Evolutionary conservation across 1,140 invertebrate species (phyloP).

Genomic region (Lordiphosa stackelbergi): DNA sequence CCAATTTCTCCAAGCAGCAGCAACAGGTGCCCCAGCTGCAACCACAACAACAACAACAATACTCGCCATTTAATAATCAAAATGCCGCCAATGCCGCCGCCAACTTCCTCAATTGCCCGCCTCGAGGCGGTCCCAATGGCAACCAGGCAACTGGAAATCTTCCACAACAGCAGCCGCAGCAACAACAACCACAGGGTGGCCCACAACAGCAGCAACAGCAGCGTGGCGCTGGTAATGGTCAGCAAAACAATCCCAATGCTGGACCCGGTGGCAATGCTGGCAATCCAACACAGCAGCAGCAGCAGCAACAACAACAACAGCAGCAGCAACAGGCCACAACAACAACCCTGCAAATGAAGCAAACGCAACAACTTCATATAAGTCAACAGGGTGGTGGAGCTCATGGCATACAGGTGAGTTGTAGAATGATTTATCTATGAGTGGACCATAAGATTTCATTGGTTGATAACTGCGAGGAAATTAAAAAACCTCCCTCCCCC

Average conservation of each 20-base stretch:
- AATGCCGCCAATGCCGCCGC: conserved; percentile 39
- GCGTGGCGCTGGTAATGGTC: conserved; percentile 32
- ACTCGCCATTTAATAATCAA: conserved; percentile 82
- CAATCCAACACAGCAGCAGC: conserved; percentile 40
- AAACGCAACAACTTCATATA: conserved; percentile 91
- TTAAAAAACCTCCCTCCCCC: no score
- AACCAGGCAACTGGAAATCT: conserved; percentile 78
- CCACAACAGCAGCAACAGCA: conserved; percentile 48
- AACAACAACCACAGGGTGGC: conserved; percentile 34
- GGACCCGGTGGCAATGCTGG: conserved; percentile 49
- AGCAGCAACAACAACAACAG: conserved; percentile 34
- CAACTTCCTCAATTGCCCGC: conserved; percentile 71
- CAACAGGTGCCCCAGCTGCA: conserved; percentile 79
- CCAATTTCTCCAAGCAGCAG: conserved; percentile 73
- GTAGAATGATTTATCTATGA: not conserved
- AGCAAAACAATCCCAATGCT: conserved; percentile 62
- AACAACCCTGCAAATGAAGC: conserved; percentile 87
- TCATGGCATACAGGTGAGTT: conserved; percentile 85
- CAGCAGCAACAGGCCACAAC: conserved; percentile 70
- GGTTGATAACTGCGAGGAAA: no score
- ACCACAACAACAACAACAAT: conserved; percentile 81
- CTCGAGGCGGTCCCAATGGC: conserved; percentile 80
- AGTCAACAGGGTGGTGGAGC: conserved; percentile 83
- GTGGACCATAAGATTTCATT: no score
- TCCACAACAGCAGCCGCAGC: conserved; percentile 59